Evolutionary conservation across 2,888 invertebrate genomes (phyloP).

Genomic region (Hyles lineata): DNA sequence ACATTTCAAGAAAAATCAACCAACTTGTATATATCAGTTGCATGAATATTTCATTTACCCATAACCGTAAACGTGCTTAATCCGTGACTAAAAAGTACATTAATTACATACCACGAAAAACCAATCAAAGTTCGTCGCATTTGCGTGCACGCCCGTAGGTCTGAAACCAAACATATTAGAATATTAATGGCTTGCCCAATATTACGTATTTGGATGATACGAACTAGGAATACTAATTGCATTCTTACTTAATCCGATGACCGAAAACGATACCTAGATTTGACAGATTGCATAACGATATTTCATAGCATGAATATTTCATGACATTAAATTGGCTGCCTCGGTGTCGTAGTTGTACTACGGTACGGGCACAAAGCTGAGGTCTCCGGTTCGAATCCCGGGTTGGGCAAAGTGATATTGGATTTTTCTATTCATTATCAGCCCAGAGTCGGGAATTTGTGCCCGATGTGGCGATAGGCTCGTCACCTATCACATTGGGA

Average conservation of each 20-base stretch:
- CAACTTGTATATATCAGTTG: too few relatives aligned
- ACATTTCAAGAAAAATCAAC: too few relatives aligned
- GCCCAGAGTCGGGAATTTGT: too few relatives aligned
- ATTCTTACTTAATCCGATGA: neutral
- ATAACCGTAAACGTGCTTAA: neutral
- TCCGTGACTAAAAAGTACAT: neutral
- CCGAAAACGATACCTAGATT: neutral
- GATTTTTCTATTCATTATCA: too few relatives aligned
- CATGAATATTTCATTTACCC: neutral
- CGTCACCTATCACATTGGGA: too few relatives aligned
- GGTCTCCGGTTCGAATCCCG: too few relatives aligned
- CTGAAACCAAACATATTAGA: conserved; percentile 52
- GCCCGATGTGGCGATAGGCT: too few relatives aligned
- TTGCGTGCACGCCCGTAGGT: conserved; percentile 58
- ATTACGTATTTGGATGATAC: neutral
- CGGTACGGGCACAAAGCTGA: too few relatives aligned
- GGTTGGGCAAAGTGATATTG: too few relatives aligned
- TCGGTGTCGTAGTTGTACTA: too few relatives aligned
- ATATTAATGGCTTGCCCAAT: neutral
- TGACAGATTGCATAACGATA: neutral
- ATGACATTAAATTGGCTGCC: neutral
- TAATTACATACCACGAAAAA: conserved; percentile 68
- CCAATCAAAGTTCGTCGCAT: conserved; percentile 73
- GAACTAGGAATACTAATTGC: neutral
- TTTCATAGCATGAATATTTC: neutral